Base-by-base conservation (phyloP, 1,140 invertebrate species). In the Battus philenor region DNA sequence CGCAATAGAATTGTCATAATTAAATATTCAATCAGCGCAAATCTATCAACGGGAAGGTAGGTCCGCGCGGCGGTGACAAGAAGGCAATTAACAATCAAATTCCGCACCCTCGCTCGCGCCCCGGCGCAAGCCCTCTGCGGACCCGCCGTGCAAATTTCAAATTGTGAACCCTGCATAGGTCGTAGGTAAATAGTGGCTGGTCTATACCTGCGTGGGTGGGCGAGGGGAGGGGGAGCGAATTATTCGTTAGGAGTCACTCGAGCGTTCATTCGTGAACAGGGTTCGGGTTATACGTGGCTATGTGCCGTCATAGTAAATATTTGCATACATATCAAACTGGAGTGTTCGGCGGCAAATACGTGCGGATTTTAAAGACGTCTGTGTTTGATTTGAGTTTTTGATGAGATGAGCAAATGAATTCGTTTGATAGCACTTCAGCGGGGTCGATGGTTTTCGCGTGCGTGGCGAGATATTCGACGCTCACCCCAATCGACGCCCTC, bases 231-330 rank as follows among this genome's bases (percentile, higher is more conserved):
- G 68, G 43, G 69, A 61, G 44, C 64, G 75, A 70, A 70, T 73
- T 67, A 80, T 83, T 83, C 78, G 78, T 83, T 78, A 78, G 76
- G 58, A 80, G 66, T 68, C 75, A 80, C 46, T 72, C 54, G 64
- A 68, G 54, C 74, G 70, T 77, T 78, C 74, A 77, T 44, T 65
- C 68, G 74, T 79, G 68, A 77, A 74, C 67, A 59, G 74, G 71
- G 69, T n/a, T 66, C 70, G 74, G 50, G 45, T 52, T 68, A 68
- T 64, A 57, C 68, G 51, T 58, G 43, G 69, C 56, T 78, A 77
- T 81, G 59, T 75, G 59, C 56, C 54, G 33, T 59, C 54, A 71
- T 73, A 75, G 55, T 77, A 69, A 75, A 76, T 78, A 80, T 82
- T 82, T 80, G 78, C 78, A 78, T 82, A 74, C 53, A 76, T 78